phyloP scores from a whole-genome alignment of 1,140 invertebrate genomes.

The Samia ricini region DNA sequence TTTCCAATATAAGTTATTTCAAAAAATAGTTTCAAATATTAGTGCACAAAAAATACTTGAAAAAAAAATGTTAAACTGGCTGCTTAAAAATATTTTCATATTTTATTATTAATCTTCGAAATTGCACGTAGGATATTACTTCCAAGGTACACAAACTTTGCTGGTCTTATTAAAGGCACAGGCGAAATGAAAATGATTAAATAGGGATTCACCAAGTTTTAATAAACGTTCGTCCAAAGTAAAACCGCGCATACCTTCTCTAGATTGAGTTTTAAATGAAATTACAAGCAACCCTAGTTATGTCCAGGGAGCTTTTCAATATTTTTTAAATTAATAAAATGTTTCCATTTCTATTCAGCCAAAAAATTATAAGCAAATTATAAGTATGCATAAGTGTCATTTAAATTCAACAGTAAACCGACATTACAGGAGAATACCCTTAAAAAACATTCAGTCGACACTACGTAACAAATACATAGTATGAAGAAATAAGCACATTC shows the following conservation, averaged over 20 bases:
- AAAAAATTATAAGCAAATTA: no score
- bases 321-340: not conserved
- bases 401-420: not conserved
- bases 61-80: constrained; percentile 10
- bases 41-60: no score
- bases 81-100: constrained; percentile 5
- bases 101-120: not conserved
- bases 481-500: not conserved
- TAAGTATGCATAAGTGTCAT: not conserved
- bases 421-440: not conserved
- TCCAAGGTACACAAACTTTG: not conserved
- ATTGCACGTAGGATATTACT: not conserved
- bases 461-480: not conserved
- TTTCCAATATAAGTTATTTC: no score
- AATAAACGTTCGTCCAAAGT: not conserved
- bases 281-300: not conserved
- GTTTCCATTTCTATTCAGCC: no score
- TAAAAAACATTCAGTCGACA: not conserved
- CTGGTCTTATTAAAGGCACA: not conserved
- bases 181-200: not conserved
- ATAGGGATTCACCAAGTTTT: not conserved
- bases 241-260: not conserved
- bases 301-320: no score
- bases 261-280: not conserved
- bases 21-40: no score